phyloP scores from a whole-genome alignment of 1,140 invertebrate genomes.

The Camponotus floridanus region DNA sequence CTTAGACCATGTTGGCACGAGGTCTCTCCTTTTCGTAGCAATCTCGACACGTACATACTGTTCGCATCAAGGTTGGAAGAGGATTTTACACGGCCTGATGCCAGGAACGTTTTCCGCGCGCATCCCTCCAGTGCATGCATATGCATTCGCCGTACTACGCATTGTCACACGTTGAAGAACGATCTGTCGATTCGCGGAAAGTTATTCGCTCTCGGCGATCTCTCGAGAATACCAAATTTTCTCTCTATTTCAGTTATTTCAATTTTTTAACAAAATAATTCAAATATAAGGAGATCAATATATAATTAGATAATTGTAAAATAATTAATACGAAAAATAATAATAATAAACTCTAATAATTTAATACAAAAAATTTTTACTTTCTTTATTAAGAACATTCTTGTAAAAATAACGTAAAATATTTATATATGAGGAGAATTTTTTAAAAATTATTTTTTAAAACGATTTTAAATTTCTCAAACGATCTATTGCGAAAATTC shows the following conservation, averaged over 20 bases:
- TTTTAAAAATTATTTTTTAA: background rate
- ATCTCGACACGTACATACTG: conserved; percentile 67
- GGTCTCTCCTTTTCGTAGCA: conserved; percentile 42
- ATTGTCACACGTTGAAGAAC: conserved; percentile 62
- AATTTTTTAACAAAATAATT: conserved; percentile 6
- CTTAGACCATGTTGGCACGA: conserved; percentile 39
- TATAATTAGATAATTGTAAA: too few relatives aligned
- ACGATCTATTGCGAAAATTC: background rate
- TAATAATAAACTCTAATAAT: background rate
- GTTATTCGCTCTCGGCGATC: conserved; percentile 29
- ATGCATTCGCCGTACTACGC: conserved; percentile 58
- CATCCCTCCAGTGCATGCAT: conserved; percentile 59
- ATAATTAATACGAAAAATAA: background rate
- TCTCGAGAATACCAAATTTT: conserved; percentile 23
- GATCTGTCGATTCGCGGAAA: conserved; percentile 34
- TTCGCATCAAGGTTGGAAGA: conserved; percentile 59
- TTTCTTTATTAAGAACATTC: background rate
- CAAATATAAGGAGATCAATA: background rate
- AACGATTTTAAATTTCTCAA: background rate
- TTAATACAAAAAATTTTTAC: background rate
- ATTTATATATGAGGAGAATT: background rate
- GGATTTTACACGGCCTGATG: conserved; percentile 51
- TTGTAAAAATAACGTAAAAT: background rate
- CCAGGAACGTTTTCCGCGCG: conserved; percentile 47
- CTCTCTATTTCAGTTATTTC: background rate